phyloP scores from a whole-genome alignment of 2,797 vertebrate species.

The Phyllotis vaccarum region DNA sequence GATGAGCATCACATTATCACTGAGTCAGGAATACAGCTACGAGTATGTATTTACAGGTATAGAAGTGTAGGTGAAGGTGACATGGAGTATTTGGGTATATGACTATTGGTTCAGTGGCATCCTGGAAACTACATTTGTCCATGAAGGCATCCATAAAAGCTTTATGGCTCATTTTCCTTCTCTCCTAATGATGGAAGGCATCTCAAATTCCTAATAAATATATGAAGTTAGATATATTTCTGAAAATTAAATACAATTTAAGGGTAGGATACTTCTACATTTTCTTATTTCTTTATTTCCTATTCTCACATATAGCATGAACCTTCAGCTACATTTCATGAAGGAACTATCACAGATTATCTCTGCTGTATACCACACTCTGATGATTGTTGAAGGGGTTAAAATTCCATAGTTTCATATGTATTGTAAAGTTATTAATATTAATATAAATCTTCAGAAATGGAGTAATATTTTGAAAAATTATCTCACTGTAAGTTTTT shows the following conservation, averaged over 20 bases:
- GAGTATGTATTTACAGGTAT: background rate
- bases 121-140: background rate
- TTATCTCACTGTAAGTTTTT: background rate
- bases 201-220: background rate
- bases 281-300: background rate
- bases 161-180: background rate
- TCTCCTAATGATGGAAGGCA: background rate
- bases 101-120: background rate
- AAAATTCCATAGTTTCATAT: background rate
- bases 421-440: background rate
- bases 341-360: background rate
- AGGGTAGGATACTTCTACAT: background rate
- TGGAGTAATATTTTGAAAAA: background rate
- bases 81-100: background rate
- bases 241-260: constrained; percentile 12
- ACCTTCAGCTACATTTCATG: background rate
- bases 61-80: background rate
- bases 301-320: background rate
- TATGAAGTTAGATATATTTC: background rate
- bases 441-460: background rate
- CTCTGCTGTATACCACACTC: background rate
- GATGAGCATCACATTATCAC: background rate
- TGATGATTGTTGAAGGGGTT: background rate
- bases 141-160: background rate
- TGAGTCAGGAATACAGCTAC: background rate